Conservation (phyloP, 2,113 vertebrate species). For the Euleptes europaea region DNA sequence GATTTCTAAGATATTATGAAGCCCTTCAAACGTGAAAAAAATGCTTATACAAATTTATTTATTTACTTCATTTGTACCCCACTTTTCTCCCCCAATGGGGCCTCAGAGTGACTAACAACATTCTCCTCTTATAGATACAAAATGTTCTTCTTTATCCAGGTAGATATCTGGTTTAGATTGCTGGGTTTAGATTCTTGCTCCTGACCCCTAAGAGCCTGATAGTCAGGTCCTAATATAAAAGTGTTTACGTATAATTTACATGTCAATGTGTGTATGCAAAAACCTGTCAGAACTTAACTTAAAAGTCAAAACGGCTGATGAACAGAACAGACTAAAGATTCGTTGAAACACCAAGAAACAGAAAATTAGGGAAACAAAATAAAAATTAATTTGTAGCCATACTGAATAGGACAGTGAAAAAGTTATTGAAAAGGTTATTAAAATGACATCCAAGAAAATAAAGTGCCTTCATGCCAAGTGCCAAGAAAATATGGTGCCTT, state of each 20-base stretch:
- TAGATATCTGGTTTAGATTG: no score
- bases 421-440: conserved; percentile 23
- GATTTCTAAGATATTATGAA: no score
- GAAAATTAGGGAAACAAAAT: conserved; percentile 2
- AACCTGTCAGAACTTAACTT: background rate
- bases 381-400: conserved; percentile 15
- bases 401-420: background rate
- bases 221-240: background rate
- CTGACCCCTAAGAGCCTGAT: background rate
- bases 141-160: no score
- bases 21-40: no score
- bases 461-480: no score
- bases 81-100: no score
- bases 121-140: no score
- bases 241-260: conserved; percentile 9
- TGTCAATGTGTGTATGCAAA: background rate
- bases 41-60: no score
- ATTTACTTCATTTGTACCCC: no score
- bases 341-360: background rate
- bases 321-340: background rate
- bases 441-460: conserved; percentile 9
- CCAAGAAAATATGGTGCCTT: no score
- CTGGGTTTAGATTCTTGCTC: no score
- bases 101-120: no score
- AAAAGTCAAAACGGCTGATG: background rate